A percentile compares a stretch with the other conserved stretches of the same genome.
Conservation (phyloP, 2,797 vertebrate genomes). For the Cirrhinus mrigala region DNA sequence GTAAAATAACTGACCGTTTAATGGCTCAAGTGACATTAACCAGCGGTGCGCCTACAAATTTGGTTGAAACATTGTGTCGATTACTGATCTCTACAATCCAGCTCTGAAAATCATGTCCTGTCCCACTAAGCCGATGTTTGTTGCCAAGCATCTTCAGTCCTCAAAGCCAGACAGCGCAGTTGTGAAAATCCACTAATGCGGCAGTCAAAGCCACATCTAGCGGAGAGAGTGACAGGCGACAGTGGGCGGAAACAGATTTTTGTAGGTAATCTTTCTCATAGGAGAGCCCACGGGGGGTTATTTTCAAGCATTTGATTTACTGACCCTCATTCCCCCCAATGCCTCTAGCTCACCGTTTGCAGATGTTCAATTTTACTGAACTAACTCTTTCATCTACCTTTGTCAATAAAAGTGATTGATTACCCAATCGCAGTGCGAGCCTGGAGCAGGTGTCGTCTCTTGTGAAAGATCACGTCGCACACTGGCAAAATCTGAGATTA, state of each 20-base stretch:
- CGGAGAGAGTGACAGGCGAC: constrained; percentile 27
- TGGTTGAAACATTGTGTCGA: constrained; percentile 44
- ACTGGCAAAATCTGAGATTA: constrained; percentile 37
- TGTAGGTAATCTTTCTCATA: constrained; percentile 53
- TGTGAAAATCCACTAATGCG: constrained; percentile 20
- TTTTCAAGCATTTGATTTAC: constrained; percentile 62
- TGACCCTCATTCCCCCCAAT: constrained; percentile 48
- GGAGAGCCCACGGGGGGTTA: constrained; percentile 46
- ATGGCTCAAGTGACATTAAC: background rate
- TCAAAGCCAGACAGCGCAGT: constrained; percentile 18
- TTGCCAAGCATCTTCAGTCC: constrained; percentile 20
- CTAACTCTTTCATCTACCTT: constrained; percentile 56
- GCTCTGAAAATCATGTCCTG: constrained; percentile 38
- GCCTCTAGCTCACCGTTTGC: constrained; percentile 40
- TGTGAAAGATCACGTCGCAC: constrained; percentile 56
- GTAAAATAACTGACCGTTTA: background rate
- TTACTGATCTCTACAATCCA: constrained; percentile 54
- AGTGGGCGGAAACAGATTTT: constrained; percentile 51
- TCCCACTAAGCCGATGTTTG: constrained; percentile 32
- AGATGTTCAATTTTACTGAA: constrained; percentile 54
- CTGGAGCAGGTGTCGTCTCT: constrained; percentile 57
- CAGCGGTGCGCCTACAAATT: constrained; percentile 17
- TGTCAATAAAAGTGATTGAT: constrained; percentile 63
- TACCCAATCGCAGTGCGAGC: constrained; percentile 50
- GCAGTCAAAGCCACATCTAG: constrained; percentile 28